Percentiles rank a stretch among this genome's conserved stretches.
These are phyloP conservation scores for Vireo griseus DNA, from an alignment of 2,797 vertebrate species.

Conservation along the genomic window DNA sequence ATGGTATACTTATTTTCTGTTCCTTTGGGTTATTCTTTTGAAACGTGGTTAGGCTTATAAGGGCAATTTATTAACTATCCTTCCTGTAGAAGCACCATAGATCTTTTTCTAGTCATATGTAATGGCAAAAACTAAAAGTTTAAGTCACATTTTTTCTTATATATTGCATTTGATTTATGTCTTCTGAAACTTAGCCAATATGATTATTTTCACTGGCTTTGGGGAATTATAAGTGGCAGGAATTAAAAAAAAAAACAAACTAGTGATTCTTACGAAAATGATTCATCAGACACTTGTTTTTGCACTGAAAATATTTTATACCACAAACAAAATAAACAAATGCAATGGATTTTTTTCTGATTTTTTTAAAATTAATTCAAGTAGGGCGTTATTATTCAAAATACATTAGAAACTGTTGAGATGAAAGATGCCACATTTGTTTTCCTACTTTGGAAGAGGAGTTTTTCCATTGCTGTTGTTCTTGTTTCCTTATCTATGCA, in stretches of 20 bases:
- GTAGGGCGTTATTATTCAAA: neutral
- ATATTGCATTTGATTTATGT: neutral
- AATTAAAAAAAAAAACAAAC: neutral
- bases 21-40: neutral
- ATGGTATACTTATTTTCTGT: neutral
- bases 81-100: neutral
- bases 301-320: neutral
- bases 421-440: neutral
- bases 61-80: conserved; percentile 22
- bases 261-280: neutral
- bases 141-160: neutral
- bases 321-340: neutral
- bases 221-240: neutral
- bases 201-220: neutral
- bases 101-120: neutral
- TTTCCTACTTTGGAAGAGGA: neutral
- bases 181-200: neutral
- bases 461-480: neutral
- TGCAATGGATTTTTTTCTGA: neutral
- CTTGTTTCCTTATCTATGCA: neutral
- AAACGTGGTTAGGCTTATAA: neutral
- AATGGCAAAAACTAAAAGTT: neutral
- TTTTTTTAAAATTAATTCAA: neutral
- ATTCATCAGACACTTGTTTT: neutral
- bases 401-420: neutral